Evolutionary conservation across 1,140 invertebrate species (phyloP), one percentile per base, ranked within the genome.

Genomic region (Pseudomyrmex dendroicus): DNA sequence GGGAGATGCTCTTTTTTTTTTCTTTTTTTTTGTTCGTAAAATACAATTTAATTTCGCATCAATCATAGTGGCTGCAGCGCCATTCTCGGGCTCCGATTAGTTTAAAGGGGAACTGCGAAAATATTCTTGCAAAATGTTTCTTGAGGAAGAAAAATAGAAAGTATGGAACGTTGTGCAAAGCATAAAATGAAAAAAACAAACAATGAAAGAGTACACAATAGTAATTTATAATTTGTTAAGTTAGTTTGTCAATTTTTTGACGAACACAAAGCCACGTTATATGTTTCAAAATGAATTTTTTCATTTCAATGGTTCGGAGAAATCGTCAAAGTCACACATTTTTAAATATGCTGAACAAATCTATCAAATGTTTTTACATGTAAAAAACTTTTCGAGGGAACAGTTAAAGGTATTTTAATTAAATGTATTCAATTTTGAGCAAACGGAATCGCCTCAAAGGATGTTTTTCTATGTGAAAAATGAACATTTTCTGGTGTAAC

Each of bases 1-100:
- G 35, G 10, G 2, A 0, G 68, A 59, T 50, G 59, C 44, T 59
- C 46, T 68, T 77, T 67, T 52, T 78, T 70, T 22, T 22, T 22
- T 22, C 1, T 1, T 46, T 50, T 35, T 35, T 35, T 35, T 35
- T 35, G 35, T 35, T 15, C 35, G 20, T 35, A 15, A 80, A 80
- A 80, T 70, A 66, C 70, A 80, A 80, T 80, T 78, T 80, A 80
- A 80, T 80, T 80, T 25, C 44, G 66, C 76, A 80, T 80, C 76
- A 80, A 80, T 80, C 76, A 72, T 70, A 17, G 17, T 17, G 44
- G 15, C n/a, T 48, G 17, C 9, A 15, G 7, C 20, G 54, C 4
- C 35, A 35, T 72, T 12, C 66, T 72, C 54, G 17, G 57, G 25
- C 54, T 68, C 35, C 44, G 54, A 78, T 78, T 59, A 70, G 15